Base-by-base conservation (phyloP, 2,888 invertebrate genomes). In the Margaritifera margaritifera region DNA sequence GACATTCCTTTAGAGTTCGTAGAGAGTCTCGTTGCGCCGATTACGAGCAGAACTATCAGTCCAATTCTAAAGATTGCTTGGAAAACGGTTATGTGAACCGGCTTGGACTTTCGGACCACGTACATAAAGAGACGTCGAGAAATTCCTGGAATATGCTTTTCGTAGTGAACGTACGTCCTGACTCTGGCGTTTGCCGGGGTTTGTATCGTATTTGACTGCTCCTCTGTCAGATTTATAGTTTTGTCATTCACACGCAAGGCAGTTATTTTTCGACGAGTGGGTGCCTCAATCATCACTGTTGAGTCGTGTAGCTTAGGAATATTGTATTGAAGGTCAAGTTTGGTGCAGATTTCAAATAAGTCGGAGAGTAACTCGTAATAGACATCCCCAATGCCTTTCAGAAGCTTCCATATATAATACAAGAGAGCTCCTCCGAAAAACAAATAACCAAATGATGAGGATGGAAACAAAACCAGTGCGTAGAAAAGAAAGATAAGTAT, bases 361-460 rank as follows among this genome's bases (percentile, higher is more conserved):
- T 74, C 74, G 18, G 70, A 62, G 22, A 70, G 59, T 18, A 74
- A 63, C 22, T 68, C 74, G 18, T 60, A 19, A 27, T 74, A 74
- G 5, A 19, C 59, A 20, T 64, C 56, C 15, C 74, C 74, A 56
- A 74, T 60, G 0, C 53, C 64, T 6, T 50, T n/a, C 3, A 74
- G 50, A 20, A 62, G 64, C 19, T 66, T 67, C 25, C 65, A 56
- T 5, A 68, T 61, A 42, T 74, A 74, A 24, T 74, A 74, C 4
- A 68, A 18, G 4, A 70, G 50, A 19, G 54, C 65, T 2, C 68
- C 54, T 15, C 57, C 62, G 53, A 74, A 74, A 25, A 74, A 74
- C 53, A 74, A 50, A 52, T 70, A 74, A 5, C 74, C 74, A 42
- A 74, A 74, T n/a, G 74, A 57, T 15, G 52, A 42, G 1, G 70